Conservation (phyloP, 2,888 invertebrate genomes). For the Reticulitermes lucifugus region DNA sequence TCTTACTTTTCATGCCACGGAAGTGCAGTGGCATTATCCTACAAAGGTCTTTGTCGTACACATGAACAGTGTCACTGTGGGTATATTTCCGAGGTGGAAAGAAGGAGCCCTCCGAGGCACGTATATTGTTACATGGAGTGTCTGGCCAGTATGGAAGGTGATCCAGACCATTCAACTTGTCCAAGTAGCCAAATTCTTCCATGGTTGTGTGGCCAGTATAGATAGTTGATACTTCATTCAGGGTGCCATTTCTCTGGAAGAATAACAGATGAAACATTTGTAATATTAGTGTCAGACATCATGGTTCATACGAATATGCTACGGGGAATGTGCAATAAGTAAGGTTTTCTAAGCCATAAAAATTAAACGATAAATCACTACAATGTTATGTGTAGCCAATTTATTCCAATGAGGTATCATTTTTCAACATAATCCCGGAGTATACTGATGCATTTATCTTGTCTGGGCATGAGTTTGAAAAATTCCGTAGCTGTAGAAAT, state of each 20-base stretch:
- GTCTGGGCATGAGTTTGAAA: too few species aligned
- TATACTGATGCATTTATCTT: too few species aligned
- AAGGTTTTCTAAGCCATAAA: too few species aligned
- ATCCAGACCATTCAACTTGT: conserved; percentile 80
- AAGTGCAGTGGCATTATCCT: conserved; percentile 82
- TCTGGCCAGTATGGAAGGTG: conserved; percentile 81
- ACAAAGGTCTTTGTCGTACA: conserved; percentile 91
- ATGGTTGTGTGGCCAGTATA: conserved; percentile 79
- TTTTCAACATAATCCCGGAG: too few species aligned
- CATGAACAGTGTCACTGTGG: conserved; percentile 75
- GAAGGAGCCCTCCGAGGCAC: conserved; percentile 84
- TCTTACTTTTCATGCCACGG: conserved; percentile 75
- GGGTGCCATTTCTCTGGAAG: conserved; percentile 81
- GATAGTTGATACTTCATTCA: conserved; percentile 84
- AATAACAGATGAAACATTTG: conserved; percentile 1
- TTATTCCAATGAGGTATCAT: too few species aligned
- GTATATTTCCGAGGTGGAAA: conserved; percentile 83
- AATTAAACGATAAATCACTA: too few species aligned
- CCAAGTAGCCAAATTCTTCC: conserved; percentile 83
- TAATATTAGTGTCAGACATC: too few species aligned
- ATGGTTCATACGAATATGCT: too few species aligned
- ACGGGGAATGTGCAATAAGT: too few species aligned
- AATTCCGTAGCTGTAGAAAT: too few species aligned
- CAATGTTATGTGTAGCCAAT: too few species aligned
- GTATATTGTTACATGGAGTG: conserved; percentile 74